A percentile compares a stretch with the other conserved stretches of the same genome.
phyloP scores from a whole-genome alignment of 1,140 invertebrate genomes.

The Hormaphis cornu region DNA sequence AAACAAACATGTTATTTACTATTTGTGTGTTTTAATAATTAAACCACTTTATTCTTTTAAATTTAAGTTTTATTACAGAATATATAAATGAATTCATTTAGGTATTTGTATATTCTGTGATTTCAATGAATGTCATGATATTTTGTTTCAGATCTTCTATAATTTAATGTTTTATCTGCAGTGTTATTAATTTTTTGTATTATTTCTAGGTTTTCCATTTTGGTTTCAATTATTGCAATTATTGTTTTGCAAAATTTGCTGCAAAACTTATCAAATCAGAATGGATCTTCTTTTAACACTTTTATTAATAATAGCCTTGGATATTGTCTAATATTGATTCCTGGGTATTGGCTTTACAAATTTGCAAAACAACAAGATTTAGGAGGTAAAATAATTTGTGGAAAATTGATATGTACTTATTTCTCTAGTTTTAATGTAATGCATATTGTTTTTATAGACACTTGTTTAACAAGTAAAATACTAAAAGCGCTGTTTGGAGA shows the following conservation, averaged over 20 bases:
- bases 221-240: slow-evolving; percentile 8
- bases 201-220: slow-evolving; percentile 16
- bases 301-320: slow-evolving; percentile 15
- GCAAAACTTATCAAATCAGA: neutral
- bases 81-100: too few species aligned
- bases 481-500: slow-evolving; percentile 5
- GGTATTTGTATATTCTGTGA: too few species aligned
- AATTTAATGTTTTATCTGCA: neutral
- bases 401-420: neutral
- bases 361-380: slow-evolving; percentile 10
- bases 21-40: too few species aligned
- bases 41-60: too few species aligned
- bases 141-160: too few species aligned
- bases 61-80: too few species aligned
- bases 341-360: slow-evolving; percentile 22
- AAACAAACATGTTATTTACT: too few species aligned
- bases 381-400: neutral
- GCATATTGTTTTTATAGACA: neutral
- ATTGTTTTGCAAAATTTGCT: neutral
- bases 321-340: slow-evolving; percentile 11
- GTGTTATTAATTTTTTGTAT: neutral
- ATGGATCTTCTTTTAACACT: neutral
- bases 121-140: too few species aligned
- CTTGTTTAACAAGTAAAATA: neutral
- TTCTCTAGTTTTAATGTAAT: neutral